Percentiles rank a stretch among this genome's conserved stretches.
Evolutionary conservation across 1,140 invertebrate species (phyloP).

Genomic region (Kradibia gibbosae): DNA sequence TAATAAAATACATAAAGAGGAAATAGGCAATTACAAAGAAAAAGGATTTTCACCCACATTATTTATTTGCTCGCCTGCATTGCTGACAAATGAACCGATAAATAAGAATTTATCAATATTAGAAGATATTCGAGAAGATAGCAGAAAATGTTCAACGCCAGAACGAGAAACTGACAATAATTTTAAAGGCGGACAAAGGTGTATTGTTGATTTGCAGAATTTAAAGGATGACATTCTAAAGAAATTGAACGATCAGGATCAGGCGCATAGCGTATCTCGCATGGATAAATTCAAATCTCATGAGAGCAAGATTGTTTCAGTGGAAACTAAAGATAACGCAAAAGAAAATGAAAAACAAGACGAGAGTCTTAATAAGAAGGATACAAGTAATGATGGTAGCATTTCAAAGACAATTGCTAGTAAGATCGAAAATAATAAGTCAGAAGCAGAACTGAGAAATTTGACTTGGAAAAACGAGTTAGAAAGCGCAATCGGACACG

Average conservation of each 20-base stretch:
- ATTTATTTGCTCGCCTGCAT: neutral
- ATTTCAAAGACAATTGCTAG: neutral
- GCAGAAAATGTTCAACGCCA: neutral
- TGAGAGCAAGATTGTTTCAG: neutral
- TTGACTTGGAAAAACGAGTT: neutral
- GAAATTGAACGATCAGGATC: constrained; percentile 40
- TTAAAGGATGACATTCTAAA: constrained; percentile 46
- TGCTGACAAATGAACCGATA: neutral
- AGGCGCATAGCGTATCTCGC: neutral
- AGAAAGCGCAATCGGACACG: neutral
- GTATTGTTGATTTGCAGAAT: constrained; percentile 45
- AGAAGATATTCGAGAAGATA: neutral
- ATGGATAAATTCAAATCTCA: constrained; percentile 20
- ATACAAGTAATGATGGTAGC: neutral
- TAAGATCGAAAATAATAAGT: constrained; percentile 3
- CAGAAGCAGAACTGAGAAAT: constrained; percentile 4
- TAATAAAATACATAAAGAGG: neutral
- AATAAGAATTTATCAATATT: neutral
- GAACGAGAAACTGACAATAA: constrained; percentile 20
- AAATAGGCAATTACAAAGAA: neutral
- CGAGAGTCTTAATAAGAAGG: neutral
- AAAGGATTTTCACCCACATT: neutral
- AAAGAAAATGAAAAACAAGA: neutral
- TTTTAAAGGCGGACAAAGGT: constrained; percentile 15
- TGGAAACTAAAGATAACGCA: neutral